These are phyloP conservation scores for Philereme vetulata DNA, from an alignment of 2,888 invertebrate genomes.

Conservation along the genomic window DNA sequence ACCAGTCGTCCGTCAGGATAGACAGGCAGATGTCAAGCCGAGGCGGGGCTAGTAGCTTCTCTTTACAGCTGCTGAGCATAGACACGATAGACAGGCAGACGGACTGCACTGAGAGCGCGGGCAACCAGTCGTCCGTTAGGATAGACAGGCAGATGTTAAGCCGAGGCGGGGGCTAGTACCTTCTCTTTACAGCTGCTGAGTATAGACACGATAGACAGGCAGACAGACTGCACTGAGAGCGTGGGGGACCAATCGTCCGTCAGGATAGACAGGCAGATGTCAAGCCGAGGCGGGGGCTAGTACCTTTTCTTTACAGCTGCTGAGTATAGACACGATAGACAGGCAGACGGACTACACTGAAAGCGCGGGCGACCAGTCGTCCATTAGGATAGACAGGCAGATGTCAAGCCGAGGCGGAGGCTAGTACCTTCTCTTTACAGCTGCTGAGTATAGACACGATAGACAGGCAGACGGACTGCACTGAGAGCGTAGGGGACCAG, in stretches of 20 bases:
- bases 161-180: too few species aligned
- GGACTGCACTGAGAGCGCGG: conserved; percentile 97
- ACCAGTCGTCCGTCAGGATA: conserved; percentile 99
- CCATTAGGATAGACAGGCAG: conserved; percentile 98
- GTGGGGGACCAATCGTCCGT: conserved; percentile 99
- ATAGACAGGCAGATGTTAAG: conserved; percentile 99
- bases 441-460: conserved; percentile 99
- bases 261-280: conserved; percentile 97
- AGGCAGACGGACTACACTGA: conserved; percentile 98
- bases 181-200: conserved; percentile 97
- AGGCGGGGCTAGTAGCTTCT: too few species aligned
- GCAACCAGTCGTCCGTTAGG: conserved; percentile 99
- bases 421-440: conserved; percentile 89
- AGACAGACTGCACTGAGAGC: conserved; percentile 97
- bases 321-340: conserved; percentile 99
- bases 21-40: conserved; percentile 99
- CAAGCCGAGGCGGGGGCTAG: too few species aligned
- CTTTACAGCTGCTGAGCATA: conserved; percentile 99
- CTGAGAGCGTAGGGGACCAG: conserved; percentile 99
- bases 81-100: conserved; percentile 99
- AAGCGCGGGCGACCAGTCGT: conserved; percentile 99
- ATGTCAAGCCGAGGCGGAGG: too few species aligned
- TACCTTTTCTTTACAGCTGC: conserved; percentile 94
- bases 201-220: conserved; percentile 99
- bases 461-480: conserved; percentile 98